Evolutionary conservation across 2,888 invertebrate genomes (phyloP).

Genomic region (Drosophila borealis): DNA sequence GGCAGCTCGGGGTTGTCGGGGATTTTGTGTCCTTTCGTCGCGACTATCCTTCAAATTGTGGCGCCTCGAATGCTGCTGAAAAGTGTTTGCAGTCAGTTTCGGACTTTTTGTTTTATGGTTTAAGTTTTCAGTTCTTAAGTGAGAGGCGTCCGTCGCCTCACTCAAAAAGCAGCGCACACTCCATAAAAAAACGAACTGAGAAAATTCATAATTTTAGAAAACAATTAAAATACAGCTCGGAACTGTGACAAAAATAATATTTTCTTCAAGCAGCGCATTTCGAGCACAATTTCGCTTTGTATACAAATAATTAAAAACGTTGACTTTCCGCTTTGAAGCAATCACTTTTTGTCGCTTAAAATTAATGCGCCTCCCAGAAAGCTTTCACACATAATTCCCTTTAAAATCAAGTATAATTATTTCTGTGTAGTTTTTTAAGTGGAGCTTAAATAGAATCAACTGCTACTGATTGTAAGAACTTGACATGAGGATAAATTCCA

Average conservation of each 20-base stretch:
- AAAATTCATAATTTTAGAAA: conserved; percentile 10
- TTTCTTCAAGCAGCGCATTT: not conserved
- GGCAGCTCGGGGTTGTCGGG: conserved; percentile 4
- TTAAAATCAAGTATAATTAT: too few species aligned
- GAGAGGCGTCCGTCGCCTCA: conserved; percentile 35
- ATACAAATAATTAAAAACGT: not conserved
- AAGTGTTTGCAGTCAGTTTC: conserved; percentile 65
- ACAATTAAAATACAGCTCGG: conserved; percentile 8
- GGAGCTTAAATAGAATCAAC: too few species aligned
- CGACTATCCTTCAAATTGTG: conserved; percentile 54
- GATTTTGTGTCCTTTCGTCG: conserved; percentile 27
- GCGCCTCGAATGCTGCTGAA: conserved; percentile 44
- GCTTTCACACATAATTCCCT: too few species aligned
- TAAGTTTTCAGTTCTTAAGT: conserved; percentile 66
- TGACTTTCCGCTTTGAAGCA: too few species aligned
- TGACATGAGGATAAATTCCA: too few species aligned
- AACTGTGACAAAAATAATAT: not conserved
- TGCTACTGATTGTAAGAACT: too few species aligned
- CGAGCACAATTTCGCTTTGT: not conserved
- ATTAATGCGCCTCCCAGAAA: too few species aligned
- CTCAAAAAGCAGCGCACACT: conserved; percentile 15
- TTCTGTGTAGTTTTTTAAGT: too few species aligned
- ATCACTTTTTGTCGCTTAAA: too few species aligned
- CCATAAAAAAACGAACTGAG: conserved; percentile 2
- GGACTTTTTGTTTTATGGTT: conserved; percentile 71